phyloP scores from a whole-genome alignment of 53 echinoderm and acorn worm species.

The Crossaster papposus region DNA sequence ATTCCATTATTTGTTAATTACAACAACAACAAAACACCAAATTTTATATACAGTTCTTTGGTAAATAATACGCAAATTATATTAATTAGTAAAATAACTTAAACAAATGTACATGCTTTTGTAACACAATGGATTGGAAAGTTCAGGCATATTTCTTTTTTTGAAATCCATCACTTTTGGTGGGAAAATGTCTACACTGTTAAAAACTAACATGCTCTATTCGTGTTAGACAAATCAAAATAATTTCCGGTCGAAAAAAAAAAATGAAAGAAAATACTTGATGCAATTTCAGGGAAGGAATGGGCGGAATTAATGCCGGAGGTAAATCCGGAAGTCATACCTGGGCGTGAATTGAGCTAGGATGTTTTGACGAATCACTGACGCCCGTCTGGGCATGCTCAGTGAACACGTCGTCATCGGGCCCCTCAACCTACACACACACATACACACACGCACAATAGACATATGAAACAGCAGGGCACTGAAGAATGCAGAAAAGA shows the following conservation, averaged over 20 bases:
- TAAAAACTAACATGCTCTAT: constrained; percentile 12
- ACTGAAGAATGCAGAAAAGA: neutral
- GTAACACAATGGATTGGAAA: neutral
- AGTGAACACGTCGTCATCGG: constrained; percentile 61
- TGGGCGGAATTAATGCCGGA: neutral
- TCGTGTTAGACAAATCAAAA: neutral
- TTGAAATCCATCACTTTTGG: neutral
- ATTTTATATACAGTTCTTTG: neutral
- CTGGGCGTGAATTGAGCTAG: constrained; percentile 54
- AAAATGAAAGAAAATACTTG: neutral
- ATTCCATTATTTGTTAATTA: neutral
- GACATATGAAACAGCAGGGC: constrained; percentile 17
- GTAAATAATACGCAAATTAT: neutral
- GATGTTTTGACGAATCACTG: constrained; percentile 61
- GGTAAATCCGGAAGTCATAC: constrained; percentile 23
- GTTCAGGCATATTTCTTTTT: neutral
- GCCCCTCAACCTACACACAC: constrained; percentile 49
- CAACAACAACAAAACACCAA: neutral
- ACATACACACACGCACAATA: constrained; percentile 20
- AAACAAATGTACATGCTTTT: neutral
- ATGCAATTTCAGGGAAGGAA: constrained; percentile 4
- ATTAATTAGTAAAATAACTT: neutral
- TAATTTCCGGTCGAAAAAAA: neutral
- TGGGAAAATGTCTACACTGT: neutral
- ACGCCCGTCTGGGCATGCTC: constrained; percentile 58